phyloP scores from a whole-genome alignment of 2,888 invertebrate species.

The Philaethria dido region DNA sequence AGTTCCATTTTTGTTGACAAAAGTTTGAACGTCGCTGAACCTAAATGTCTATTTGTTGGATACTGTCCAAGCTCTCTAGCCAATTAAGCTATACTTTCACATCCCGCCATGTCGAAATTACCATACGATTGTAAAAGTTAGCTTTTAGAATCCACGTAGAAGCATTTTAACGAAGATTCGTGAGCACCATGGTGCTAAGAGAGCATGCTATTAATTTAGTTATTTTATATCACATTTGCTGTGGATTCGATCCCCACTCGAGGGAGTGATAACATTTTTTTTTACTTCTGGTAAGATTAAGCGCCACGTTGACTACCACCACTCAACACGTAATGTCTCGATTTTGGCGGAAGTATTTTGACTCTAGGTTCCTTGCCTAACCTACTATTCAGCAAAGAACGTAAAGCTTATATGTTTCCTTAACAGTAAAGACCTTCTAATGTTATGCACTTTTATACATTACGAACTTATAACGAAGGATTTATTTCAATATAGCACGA shows the following conservation, averaged over 20 bases:
- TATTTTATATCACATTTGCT: constrained; percentile 3
- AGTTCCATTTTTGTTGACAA: not conserved
- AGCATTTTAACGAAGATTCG: not conserved
- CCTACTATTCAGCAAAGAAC: too few species aligned
- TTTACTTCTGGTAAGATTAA: too few species aligned
- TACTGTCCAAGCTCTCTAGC: not conserved
- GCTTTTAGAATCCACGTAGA: not conserved
- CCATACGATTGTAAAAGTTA: not conserved
- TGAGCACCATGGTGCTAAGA: not conserved
- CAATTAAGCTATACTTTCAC: not conserved
- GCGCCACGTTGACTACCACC: too few species aligned
- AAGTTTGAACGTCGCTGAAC: not conserved
- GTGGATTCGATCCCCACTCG: too few species aligned
- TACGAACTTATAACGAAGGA: constrained; percentile 1
- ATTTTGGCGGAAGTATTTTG: too few species aligned
- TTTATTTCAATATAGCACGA: constrained; percentile 11
- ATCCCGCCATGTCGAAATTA: not conserved
- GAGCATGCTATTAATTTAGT: not conserved
- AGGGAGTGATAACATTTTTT: too few species aligned
- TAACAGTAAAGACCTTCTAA: not conserved
- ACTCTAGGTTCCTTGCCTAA: too few species aligned
- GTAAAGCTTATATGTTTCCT: too few species aligned
- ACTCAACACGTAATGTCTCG: too few species aligned
- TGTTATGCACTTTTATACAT: not conserved
- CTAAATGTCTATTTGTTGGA: not conserved